These are phyloP conservation scores for Propithecus deckenii DNA, from an alignment of 2,797 vertebrate species.

Conservation along the genomic window DNA sequence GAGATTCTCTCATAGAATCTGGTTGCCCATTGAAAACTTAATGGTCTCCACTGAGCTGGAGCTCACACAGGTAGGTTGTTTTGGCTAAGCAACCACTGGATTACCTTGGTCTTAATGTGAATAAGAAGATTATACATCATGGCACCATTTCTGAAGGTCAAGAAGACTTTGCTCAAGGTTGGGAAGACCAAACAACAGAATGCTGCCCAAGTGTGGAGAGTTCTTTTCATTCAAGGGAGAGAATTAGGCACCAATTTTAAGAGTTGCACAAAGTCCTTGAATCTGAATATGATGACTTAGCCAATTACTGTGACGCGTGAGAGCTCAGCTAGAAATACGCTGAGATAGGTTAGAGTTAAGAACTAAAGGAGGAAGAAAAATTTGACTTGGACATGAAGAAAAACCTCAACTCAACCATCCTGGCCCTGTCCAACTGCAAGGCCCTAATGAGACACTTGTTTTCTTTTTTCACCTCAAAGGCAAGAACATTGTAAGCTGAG, in stretches of 20 bases:
- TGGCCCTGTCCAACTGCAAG: not conserved
- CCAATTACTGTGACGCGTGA: not conserved
- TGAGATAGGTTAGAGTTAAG: not conserved
- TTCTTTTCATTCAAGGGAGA: not conserved
- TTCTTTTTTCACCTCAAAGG: slow-evolving; percentile 34
- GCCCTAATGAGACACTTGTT: not conserved
- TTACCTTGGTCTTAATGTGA: not conserved
- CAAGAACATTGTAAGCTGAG: not conserved
- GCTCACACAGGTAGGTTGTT: not conserved
- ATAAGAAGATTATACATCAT: not conserved
- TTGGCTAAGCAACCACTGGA: not conserved
- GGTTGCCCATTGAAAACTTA: not conserved
- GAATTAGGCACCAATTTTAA: not conserved
- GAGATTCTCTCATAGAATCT: not conserved
- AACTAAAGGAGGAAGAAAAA: not conserved
- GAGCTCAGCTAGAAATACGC: not conserved
- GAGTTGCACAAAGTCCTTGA: not conserved
- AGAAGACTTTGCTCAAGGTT: not conserved
- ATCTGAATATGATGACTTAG: not conserved
- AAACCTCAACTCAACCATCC: not conserved
- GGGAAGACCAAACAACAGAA: not conserved
- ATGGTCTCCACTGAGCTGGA: not conserved
- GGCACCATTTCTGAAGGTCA: not conserved
- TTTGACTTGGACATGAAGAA: not conserved
- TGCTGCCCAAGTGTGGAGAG: not conserved